Conservation (phyloP, 2,888 invertebrate species). For the Lysandra bellargus region DNA sequence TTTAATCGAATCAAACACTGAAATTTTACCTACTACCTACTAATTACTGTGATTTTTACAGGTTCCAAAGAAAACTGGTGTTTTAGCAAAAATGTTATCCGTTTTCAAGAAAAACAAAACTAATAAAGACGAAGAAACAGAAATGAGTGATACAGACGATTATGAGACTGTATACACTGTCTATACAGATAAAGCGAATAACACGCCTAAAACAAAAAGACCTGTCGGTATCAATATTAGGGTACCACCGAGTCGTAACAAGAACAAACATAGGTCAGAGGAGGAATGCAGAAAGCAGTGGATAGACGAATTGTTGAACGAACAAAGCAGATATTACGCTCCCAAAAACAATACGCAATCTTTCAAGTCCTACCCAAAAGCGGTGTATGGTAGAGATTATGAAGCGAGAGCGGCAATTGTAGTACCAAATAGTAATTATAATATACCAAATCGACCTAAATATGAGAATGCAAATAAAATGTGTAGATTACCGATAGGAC, state of each 20-base stretch:
- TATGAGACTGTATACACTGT: constrained; percentile 60
- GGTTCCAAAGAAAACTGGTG: constrained; percentile 49
- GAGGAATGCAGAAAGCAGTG: constrained; percentile 62
- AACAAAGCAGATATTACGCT: constrained; percentile 42
- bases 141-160: constrained; percentile 55
- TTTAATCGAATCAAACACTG: neutral
- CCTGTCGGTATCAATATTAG: constrained; percentile 1
- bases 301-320: constrained; percentile 56
- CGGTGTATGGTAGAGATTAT: constrained; percentile 47
- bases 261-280: constrained; percentile 55
- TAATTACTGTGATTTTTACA: constrained; percentile 31
- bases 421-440: constrained; percentile 31
- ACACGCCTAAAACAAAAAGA: neutral
- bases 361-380: constrained; percentile 32
- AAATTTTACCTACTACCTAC: neutral
- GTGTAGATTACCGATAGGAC: constrained; percentile 38
- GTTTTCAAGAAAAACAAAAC: constrained; percentile 52
- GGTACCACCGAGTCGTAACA: constrained; percentile 32
- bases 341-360: constrained; percentile 35
- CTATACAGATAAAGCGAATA: constrained; percentile 51
- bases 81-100: constrained; percentile 59
- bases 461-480: constrained; percentile 22
- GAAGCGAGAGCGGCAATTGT: constrained; percentile 51
- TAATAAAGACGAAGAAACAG: constrained; percentile 44
- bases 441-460: constrained; percentile 18